Evolutionary conservation across 1,140 invertebrate genomes (phyloP).

Genomic region (Eumaeus atala): DNA sequence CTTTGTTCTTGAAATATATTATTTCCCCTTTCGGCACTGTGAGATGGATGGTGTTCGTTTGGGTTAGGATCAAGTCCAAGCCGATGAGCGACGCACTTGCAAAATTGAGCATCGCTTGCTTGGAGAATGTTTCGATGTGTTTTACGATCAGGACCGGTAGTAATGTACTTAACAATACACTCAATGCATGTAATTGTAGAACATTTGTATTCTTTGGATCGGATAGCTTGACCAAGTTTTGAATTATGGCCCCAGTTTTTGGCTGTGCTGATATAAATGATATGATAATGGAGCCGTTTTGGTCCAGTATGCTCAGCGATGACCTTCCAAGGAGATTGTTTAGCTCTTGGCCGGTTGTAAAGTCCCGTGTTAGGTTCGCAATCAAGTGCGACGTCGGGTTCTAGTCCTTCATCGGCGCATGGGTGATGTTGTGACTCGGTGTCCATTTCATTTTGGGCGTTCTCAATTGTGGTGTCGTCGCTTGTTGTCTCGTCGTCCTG

Average conservation of each 20-base stretch:
- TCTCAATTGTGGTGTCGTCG: too few relatives aligned
- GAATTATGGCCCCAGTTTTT: conserved; percentile 21
- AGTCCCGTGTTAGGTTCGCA: too few relatives aligned
- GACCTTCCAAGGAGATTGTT: conserved; percentile 22
- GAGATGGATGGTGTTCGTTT: conserved; percentile 12
- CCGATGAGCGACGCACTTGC: conserved; percentile 30
- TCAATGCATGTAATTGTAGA: conserved; percentile 26
- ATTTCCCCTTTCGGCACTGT: conserved; percentile 23
- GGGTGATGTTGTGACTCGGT: too few relatives aligned
- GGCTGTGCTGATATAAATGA: conserved; percentile 21
- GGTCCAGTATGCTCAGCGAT: conserved; percentile 18
- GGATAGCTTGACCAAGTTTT: conserved; percentile 20
- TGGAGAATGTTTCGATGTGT: conserved; percentile 30
- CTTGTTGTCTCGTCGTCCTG: too few relatives aligned
- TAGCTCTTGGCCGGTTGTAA: background rate
- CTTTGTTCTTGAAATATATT: conserved; percentile 16
- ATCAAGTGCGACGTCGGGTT: too few relatives aligned
- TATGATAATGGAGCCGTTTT: conserved; percentile 18
- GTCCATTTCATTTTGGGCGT: too few relatives aligned
- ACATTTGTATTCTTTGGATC: conserved; percentile 18
- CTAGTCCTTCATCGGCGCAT: too few relatives aligned
- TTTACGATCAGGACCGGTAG: conserved; percentile 29
- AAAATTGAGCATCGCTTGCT: conserved; percentile 21
- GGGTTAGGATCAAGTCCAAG: conserved; percentile 21
- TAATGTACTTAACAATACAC: conserved; percentile 31